Conservation (phyloP, 2,113 vertebrate species). For the Anarhynchus alexandrinus region DNA sequence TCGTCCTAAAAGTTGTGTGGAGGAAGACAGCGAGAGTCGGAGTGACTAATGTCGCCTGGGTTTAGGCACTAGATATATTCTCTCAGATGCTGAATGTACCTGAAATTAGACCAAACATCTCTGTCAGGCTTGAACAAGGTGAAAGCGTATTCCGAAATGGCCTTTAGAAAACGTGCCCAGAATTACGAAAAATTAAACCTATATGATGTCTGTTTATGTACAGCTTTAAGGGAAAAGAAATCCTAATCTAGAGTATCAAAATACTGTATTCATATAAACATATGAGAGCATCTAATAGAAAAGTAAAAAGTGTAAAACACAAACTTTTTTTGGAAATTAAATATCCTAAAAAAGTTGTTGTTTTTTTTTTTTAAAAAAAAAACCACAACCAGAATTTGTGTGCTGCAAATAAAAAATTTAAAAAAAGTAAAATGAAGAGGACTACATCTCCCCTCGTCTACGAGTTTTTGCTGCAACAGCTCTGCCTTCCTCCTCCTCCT, state of each 20-base stretch:
- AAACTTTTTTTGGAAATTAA: constrained; percentile 39
- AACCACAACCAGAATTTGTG: background rate
- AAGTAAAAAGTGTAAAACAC: constrained; percentile 67
- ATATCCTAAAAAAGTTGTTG: constrained; percentile 29
- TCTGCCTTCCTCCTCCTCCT: constrained; percentile 77
- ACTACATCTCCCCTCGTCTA: constrained; percentile 89
- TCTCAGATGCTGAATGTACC: background rate
- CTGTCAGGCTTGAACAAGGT: background rate
- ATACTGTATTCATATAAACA: constrained; percentile 72
- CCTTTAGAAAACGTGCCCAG: background rate
- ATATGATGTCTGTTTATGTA: constrained; percentile 17
- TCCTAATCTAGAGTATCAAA: constrained; percentile 76
- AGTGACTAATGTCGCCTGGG: background rate
- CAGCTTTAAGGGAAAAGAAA: constrained; percentile 71
- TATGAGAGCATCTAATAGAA: constrained; percentile 69
- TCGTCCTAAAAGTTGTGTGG: background rate
- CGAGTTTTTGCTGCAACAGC: constrained; percentile 74
- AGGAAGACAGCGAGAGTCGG: background rate
- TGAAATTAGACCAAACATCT: background rate
- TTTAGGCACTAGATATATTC: constrained; percentile 40
- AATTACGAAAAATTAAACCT: background rate
- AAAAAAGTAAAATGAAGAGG: background rate
- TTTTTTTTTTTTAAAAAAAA: background rate
- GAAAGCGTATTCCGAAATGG: background rate
- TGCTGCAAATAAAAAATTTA: background rate